Conservation (phyloP, 2,888 invertebrate species). For the Gymnocheta viridis region DNA sequence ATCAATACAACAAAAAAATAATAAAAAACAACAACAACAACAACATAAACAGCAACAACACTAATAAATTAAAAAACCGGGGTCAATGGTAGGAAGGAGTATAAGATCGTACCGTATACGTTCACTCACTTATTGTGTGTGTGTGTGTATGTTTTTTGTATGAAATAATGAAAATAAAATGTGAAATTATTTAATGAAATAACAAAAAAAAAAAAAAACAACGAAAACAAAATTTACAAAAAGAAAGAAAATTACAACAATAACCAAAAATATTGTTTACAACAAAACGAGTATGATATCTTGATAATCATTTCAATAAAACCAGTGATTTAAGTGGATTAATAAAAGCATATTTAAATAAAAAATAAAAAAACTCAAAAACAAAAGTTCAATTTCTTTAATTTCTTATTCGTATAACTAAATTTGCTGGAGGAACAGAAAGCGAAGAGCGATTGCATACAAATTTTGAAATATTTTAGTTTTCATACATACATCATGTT, state of each 20-base stretch:
- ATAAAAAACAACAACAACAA: constrained; percentile 57
- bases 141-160: not conserved
- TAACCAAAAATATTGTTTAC: constrained; percentile 34
- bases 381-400: not conserved
- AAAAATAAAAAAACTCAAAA: constrained; percentile 15
- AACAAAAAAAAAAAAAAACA: constrained; percentile 10
- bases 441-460: constrained; percentile 17
- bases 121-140: constrained; percentile 52
- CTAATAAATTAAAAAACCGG: constrained; percentile 63
- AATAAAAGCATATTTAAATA: constrained; percentile 28
- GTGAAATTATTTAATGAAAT: constrained; percentile 63
- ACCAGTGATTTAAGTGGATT: constrained; percentile 53
- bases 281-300: constrained; percentile 39
- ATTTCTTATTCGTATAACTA: not conserved
- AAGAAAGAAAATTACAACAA: constrained; percentile 48
- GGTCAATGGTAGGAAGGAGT: constrained; percentile 70
- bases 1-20: constrained; percentile 67
- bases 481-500: constrained; percentile 28
- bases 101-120: constrained; percentile 66
- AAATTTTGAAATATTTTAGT: constrained; percentile 3
- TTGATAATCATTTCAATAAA: constrained; percentile 41
- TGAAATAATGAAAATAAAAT: constrained; percentile 59
- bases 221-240: constrained; percentile 11
- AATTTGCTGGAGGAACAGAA: not conserved
- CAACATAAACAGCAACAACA: constrained; percentile 35